phyloP scores from a whole-genome alignment of 2,113 vertebrate genomes.

The Mirounga angustirostris region DNA sequence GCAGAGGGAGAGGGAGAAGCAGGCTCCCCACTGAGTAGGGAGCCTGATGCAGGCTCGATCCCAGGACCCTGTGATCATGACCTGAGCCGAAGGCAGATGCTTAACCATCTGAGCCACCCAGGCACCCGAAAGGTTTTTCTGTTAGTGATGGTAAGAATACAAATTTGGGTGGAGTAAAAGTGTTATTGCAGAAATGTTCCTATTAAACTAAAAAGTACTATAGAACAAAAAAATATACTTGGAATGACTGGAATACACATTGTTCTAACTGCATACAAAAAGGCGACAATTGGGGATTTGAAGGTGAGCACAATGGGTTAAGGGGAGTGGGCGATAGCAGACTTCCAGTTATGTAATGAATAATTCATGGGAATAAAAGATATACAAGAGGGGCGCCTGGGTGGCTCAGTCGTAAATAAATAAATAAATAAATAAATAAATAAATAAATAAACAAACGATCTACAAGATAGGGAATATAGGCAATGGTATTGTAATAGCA shows the following conservation, averaged over 20 bases:
- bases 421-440: too few relatives aligned
- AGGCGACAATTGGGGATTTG: not conserved
- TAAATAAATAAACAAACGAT: not conserved
- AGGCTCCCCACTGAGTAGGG: too few relatives aligned
- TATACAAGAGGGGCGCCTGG: not conserved
- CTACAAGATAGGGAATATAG: not conserved
- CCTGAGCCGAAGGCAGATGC: too few relatives aligned
- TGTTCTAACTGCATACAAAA: not conserved
- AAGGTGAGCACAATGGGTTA: not conserved
- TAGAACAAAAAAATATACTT: conserved; percentile 15
- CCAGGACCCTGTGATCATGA: too few relatives aligned
- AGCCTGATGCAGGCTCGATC: too few relatives aligned
- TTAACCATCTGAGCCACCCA: too few relatives aligned
- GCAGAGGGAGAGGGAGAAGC: too few relatives aligned
- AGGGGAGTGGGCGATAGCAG: not conserved
- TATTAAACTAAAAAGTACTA: not conserved
- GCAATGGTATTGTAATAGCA: not conserved
- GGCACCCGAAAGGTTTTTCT: not conserved
- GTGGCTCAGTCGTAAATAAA: too few relatives aligned
- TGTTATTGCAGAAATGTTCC: not conserved
- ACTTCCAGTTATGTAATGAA: not conserved
- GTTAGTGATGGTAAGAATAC: not conserved
- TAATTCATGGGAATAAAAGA: not conserved
- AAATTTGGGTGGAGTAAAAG: not conserved
- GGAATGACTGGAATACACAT: not conserved